A percentile compares a stretch with the other conserved stretches of the same genome.
phyloP scores from a whole-genome alignment of 2,888 invertebrate genomes.

The Unio pictorum region DNA sequence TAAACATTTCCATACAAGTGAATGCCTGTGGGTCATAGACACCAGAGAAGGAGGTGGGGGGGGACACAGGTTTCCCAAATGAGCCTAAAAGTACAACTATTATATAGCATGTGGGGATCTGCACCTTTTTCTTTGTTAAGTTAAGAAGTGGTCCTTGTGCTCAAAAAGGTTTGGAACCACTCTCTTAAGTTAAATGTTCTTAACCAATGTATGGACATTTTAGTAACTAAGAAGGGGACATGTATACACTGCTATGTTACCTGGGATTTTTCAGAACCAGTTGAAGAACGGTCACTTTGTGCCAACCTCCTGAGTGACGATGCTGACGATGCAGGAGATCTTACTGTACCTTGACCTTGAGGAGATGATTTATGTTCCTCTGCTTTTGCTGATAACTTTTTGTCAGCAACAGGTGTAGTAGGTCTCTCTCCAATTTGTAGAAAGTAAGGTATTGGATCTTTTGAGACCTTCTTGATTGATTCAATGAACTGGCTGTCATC shows the following conservation, averaged over 20 bases:
- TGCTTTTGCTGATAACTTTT: not conserved
- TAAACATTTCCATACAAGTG: no score
- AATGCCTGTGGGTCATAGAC: no score
- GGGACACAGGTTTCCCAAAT: no score
- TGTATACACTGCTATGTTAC: slow-evolving; percentile 5
- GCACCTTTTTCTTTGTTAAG: no score
- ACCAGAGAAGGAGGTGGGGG: no score
- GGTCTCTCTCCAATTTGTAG: slow-evolving; percentile 56
- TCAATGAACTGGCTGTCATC: slow-evolving; percentile 67
- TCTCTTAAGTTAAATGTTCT: no score
- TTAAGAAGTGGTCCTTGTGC: no score
- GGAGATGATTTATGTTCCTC: not conserved
- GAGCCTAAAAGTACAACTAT: no score
- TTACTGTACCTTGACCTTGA: no score
- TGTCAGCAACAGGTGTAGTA: not conserved
- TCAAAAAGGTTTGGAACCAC: no score
- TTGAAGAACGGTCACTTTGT: slow-evolving; percentile 22
- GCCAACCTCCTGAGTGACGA: slow-evolving; percentile 13
- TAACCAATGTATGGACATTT: not conserved
- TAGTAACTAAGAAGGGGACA: not conserved
- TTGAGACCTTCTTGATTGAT: slow-evolving; percentile 55
- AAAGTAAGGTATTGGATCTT: slow-evolving; percentile 68
- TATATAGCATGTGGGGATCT: no score
- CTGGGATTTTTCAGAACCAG: slow-evolving; percentile 24
- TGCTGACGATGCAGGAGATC: slow-evolving; percentile 7